Evolutionary conservation across 2,888 invertebrate species (phyloP), one percentile per base, ranked within the genome.

Genomic region (Spodoptera exigua): DNA sequence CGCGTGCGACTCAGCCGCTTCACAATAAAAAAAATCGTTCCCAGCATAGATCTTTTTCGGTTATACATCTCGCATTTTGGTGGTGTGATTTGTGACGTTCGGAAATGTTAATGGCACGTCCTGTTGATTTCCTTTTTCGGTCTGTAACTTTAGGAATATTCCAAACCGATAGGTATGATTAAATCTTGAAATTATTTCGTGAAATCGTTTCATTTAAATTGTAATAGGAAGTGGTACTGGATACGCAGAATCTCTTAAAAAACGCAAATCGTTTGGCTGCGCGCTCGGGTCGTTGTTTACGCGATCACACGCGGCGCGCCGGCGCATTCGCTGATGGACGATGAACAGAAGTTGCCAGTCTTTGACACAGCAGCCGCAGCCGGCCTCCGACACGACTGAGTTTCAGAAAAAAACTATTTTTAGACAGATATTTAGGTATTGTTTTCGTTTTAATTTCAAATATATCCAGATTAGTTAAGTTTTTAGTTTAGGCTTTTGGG

Each of bases 71-170:
- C 90, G 91, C 88, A 92, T 93, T 93, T 92, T 90, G 92, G 84
- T 91, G 90, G 93, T 93, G 93, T 94, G 94, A 94, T 94, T 93
- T 93, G 93, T 93, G 93, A 92, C 92, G 90, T 92, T 92, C 89
- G 90, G 91, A 93, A 92, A 93, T 89, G 89, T 91, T 92, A 90
- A 91, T 89, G 89, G 89, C 88, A 89, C 84, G 86, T 87, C 86
- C 84, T 86, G 87, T 88, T 80, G 86, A 84, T 88, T 85, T 89
- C 86, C 85, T 86, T 87, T 85, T 85, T 79, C 74, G 76, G 59
- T 72, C 70, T 74, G 74, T 75, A 69, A 49, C 61, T 60, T 64
- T 59, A 63, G 36, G 41, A 66, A 62, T 70, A 27, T 27, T 27
- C 7, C 5, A 27, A 21, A 49, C 16, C 54, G 44, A 27, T 41